Evolutionary conservation across 2,797 vertebrate species (phyloP).

Genomic region (Threskiornis aethiopicus): DNA sequence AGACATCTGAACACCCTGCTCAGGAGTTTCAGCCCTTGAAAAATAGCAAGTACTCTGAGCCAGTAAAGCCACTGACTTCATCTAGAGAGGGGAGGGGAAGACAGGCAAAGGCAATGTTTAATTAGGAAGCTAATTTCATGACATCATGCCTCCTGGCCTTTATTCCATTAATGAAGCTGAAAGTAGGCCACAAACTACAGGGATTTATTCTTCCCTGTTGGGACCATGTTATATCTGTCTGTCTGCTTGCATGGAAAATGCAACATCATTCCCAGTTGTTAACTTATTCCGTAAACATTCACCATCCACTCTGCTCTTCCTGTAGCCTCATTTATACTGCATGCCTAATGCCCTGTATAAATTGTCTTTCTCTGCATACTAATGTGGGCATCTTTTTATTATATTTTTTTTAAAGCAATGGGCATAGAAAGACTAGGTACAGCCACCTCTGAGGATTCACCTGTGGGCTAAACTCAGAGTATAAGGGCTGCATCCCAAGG

Average conservation of each 20-base stretch:
- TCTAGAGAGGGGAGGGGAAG: constrained; percentile 27
- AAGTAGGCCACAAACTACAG: constrained; percentile 73
- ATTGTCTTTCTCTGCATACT: constrained; percentile 48
- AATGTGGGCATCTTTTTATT: not conserved
- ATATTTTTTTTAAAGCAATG: not conserved
- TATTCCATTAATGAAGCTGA: constrained; percentile 75
- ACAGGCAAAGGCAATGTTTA: constrained; percentile 68
- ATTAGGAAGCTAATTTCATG: constrained; percentile 76
- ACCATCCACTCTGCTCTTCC: constrained; percentile 16
- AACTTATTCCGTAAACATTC: constrained; percentile 62
- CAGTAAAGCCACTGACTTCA: constrained; percentile 30
- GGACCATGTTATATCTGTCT: constrained; percentile 64
- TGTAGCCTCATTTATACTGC: constrained; percentile 54
- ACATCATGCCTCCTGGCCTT: constrained; percentile 74
- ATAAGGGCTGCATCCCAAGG: not conserved
- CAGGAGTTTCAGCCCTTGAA: not conserved
- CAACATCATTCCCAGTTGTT: constrained; percentile 70
- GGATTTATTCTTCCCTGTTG: constrained; percentile 62
- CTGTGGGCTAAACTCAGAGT: not conserved
- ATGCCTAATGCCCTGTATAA: constrained; percentile 62
- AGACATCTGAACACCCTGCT: not conserved
- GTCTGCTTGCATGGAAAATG: constrained; percentile 69
- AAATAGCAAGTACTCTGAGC: not conserved
- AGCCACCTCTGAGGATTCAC: not conserved
- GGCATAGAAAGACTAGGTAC: not conserved